phyloP scores from a whole-genome alignment of 1,140 invertebrate species.

The Pentalonia nigronervosa region DNA sequence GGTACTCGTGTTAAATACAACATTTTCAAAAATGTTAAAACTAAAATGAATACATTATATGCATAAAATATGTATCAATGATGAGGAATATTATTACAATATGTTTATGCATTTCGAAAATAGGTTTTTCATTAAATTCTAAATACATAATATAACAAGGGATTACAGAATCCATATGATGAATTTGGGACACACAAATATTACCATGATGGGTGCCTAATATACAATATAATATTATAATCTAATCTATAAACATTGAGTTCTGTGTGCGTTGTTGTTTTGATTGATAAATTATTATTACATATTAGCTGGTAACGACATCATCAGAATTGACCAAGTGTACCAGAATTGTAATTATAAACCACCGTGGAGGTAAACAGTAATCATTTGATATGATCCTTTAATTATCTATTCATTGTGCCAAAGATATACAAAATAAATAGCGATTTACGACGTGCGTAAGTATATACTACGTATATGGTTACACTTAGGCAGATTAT shows the following conservation, averaged over 20 bases:
- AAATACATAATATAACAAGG: background rate
- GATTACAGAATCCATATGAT: background rate
- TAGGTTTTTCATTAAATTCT: background rate
- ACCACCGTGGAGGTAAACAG: conserved; percentile 20
- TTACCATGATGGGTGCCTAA: background rate
- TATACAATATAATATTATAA: background rate
- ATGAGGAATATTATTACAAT: background rate
- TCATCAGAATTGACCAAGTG: background rate
- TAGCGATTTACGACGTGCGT: background rate
- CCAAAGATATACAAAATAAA: background rate
- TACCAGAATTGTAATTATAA: conserved; percentile 25
- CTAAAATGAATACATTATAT: background rate
- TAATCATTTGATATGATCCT: conserved; percentile 37
- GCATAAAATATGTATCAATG: too few relatives aligned
- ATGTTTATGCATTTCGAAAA: background rate
- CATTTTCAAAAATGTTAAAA: background rate
- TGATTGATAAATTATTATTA: conserved; percentile 48
- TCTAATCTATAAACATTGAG: conserved; percentile 24
- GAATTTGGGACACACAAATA: background rate
- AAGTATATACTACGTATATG: background rate
- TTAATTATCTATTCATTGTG: conserved; percentile 37
- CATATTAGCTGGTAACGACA: background rate
- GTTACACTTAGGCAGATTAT: background rate
- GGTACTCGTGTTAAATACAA: background rate
- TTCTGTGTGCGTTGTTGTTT: conserved; percentile 3